phyloP scores from a whole-genome alignment of 2,888 invertebrate genomes.

The Chalcosyrphus nemorum region DNA sequence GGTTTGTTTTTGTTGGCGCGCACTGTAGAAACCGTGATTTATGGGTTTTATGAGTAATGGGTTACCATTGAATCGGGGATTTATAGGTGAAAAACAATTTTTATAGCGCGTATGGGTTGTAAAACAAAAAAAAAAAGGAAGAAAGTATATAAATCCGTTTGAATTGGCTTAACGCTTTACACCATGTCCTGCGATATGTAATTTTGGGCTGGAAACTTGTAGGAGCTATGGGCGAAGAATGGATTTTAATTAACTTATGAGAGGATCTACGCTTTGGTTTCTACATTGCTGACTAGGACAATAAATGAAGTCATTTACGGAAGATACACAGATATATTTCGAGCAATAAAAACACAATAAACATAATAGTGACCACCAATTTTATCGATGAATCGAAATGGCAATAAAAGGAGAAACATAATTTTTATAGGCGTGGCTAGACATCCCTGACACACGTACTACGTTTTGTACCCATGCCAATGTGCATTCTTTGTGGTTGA shows the following conservation, averaged over 20 bases:
- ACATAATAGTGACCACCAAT: too few species aligned
- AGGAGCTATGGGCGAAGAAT: background rate
- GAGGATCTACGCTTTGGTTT: background rate
- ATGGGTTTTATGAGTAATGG: conserved; percentile 37
- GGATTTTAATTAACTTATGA: background rate
- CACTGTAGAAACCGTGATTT: conserved; percentile 26
- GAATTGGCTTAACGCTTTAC: conserved; percentile 35
- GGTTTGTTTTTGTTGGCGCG: conserved; percentile 11
- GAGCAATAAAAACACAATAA: too few species aligned
- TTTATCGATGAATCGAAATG: too few species aligned
- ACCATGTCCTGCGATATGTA: conserved; percentile 12
- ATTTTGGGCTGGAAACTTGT: background rate
- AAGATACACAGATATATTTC: too few species aligned
- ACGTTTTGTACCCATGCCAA: too few species aligned
- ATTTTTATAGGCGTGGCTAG: too few species aligned
- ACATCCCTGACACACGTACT: too few species aligned
- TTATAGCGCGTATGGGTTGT: conserved; percentile 17
- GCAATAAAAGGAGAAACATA: too few species aligned
- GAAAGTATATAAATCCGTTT: conserved; percentile 24
- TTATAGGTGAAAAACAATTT: conserved; percentile 44
- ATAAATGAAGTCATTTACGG: too few species aligned
- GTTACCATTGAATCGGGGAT: conserved; percentile 37
- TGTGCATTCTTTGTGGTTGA: too few species aligned
- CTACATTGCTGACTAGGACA: background rate
- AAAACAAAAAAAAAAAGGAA: background rate